Conservation (phyloP, 2,797 vertebrate species). For the Danio tinwini region DNA sequence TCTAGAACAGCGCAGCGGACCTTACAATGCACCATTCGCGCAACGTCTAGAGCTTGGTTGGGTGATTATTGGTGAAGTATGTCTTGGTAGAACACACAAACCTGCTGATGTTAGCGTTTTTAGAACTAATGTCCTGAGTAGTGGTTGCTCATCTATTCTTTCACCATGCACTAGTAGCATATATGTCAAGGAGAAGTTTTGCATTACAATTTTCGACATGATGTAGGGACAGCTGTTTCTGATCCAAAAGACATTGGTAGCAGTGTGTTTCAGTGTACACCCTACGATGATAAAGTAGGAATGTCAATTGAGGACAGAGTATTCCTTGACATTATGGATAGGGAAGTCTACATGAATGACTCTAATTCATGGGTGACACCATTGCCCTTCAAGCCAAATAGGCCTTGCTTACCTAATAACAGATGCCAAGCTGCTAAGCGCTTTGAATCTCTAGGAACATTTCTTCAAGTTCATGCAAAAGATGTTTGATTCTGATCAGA, state of each 20-base stretch:
- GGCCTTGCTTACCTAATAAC: not conserved
- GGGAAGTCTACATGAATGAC: not conserved
- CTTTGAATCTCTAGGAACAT: not conserved
- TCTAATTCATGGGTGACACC: not conserved
- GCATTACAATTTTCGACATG: not conserved
- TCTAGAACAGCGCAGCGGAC: not conserved
- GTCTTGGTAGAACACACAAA: conserved; percentile 7
- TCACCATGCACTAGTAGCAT: too few relatives aligned
- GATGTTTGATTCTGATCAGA: not conserved
- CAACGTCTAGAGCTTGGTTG: not conserved
- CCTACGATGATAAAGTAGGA: not conserved
- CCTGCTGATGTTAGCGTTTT: not conserved
- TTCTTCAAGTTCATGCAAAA: conserved; percentile 26
- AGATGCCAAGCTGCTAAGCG: not conserved
- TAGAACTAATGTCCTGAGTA: too few relatives aligned
- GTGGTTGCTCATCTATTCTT: too few relatives aligned
- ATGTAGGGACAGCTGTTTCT: not conserved
- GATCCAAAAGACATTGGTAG: too few relatives aligned
- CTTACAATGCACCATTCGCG: not conserved
- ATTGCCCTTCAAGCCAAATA: conserved; percentile 24
- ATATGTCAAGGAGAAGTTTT: not conserved
- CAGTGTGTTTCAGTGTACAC: not conserved
- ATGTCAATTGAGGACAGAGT: not conserved
- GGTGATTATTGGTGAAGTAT: not conserved
- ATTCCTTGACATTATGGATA: not conserved